A percentile compares a stretch with the other conserved stretches of the same genome.
phyloP scores from a whole-genome alignment of 2,888 invertebrate genomes.

The Alsophila aescularia region DNA sequence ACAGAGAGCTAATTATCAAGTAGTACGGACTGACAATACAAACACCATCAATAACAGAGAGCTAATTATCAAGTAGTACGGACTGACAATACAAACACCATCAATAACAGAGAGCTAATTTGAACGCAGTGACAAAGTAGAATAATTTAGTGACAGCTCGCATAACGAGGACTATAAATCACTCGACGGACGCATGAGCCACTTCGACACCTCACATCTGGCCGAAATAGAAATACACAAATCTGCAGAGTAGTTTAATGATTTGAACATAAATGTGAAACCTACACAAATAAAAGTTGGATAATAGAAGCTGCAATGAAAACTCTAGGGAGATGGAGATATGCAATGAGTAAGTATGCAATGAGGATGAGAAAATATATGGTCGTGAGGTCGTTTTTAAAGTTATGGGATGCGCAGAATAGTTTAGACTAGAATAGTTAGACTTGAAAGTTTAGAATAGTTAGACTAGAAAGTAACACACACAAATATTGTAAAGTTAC shows the following conservation, averaged over 20 bases:
- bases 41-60: not conserved
- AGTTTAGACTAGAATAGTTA: too few relatives aligned
- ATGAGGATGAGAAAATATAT: too few relatives aligned
- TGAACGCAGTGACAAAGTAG: conserved; percentile 22
- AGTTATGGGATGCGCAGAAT: too few relatives aligned
- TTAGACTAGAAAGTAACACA: too few relatives aligned
- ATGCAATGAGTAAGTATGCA: too few relatives aligned
- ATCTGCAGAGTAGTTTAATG: not conserved
- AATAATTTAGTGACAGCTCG: conserved; percentile 26
- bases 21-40: not conserved
- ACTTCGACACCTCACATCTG: conserved; percentile 28
- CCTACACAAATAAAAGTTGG: not conserved
- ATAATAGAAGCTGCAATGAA: not conserved
- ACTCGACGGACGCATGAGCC: conserved; percentile 24
- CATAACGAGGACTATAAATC: conserved; percentile 38
- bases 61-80: not conserved
- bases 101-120: conserved; percentile 18
- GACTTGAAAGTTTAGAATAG: too few relatives aligned
- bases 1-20: not conserved
- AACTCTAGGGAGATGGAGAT: not conserved
- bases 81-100: not conserved
- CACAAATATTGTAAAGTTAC: too few relatives aligned
- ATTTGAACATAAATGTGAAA: not conserved
- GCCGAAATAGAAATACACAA: not conserved
- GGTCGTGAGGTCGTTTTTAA: too few relatives aligned